Conservation (phyloP, 2,888 invertebrate species). For the Drosophila mayaguana region DNA sequence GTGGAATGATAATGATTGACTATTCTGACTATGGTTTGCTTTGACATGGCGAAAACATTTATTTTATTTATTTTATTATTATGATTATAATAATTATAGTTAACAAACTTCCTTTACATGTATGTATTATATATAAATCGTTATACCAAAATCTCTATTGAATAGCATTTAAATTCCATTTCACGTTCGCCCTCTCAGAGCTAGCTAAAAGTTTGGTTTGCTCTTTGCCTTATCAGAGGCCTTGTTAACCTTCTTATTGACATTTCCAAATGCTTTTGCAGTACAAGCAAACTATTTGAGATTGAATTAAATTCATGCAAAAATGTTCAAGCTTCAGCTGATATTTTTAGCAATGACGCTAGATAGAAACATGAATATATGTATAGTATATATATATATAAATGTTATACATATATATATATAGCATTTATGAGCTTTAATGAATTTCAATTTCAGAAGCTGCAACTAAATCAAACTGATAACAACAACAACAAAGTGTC, state of each 20-base stretch:
- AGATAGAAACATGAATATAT: slow-evolving; percentile 18
- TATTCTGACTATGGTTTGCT: too few relatives aligned
- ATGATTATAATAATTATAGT: too few relatives aligned
- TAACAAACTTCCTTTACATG: too few relatives aligned
- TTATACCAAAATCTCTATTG: background rate
- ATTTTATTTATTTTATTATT: too few relatives aligned
- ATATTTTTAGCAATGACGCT: slow-evolving; percentile 73
- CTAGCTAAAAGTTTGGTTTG: background rate
- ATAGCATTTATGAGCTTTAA: slow-evolving; percentile 60
- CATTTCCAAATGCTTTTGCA: slow-evolving; percentile 29
- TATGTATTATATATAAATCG: too few relatives aligned
- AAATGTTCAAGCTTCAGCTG: slow-evolving; percentile 30
- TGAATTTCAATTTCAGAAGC: slow-evolving; percentile 70
- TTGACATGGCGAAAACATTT: too few relatives aligned
- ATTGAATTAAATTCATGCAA: slow-evolving; percentile 25
- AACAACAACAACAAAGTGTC: slow-evolving; percentile 54
- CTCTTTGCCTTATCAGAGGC: slow-evolving; percentile 24
- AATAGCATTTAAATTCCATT: background rate
- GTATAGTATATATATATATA: background rate
- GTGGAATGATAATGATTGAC: background rate
- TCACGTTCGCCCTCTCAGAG: too few relatives aligned
- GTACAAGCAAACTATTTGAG: slow-evolving; percentile 41
- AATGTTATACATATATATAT: slow-evolving; percentile 12
- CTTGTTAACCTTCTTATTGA: slow-evolving; percentile 36
- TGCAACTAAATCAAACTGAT: slow-evolving; percentile 62